A percentile compares a stretch with the other conserved stretches of the same genome.
Conservation (phyloP, 1,140 invertebrate species). For the Hirudo medicinalis region DNA sequence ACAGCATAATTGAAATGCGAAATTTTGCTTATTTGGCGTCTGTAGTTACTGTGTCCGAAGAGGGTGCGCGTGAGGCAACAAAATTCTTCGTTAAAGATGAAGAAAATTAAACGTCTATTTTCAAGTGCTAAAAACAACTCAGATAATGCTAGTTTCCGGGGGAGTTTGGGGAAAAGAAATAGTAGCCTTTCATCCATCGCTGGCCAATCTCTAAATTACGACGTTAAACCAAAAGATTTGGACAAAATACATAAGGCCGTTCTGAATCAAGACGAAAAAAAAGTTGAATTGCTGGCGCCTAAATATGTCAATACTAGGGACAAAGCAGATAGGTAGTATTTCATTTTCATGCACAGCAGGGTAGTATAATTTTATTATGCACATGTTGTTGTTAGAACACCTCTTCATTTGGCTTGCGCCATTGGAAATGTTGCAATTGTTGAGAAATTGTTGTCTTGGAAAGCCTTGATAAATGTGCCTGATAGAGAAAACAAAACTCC, state of each 20-base stretch:
- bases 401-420: conserved; percentile 15
- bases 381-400: background rate
- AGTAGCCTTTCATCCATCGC: background rate
- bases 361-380: conserved; percentile 2
- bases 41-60: too few relatives aligned
- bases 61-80: too few relatives aligned
- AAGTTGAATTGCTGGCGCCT: conserved; percentile 9
- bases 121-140: background rate
- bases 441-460: conserved; percentile 15
- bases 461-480: conserved; percentile 12
- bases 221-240: conserved; percentile 10
- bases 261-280: conserved; percentile 4
- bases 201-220: conserved; percentile 1
- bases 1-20: too few relatives aligned
- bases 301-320: conserved; percentile 12
- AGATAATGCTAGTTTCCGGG: conserved; percentile 2
- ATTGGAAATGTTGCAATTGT: conserved; percentile 5
- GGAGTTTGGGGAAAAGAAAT: background rate
- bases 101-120: conserved; percentile 6
- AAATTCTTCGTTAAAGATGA: background rate
- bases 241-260: conserved; percentile 18
- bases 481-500: conserved; percentile 15
- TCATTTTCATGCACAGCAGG: background rate
- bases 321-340: conserved; percentile 4
- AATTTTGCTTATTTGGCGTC: too few relatives aligned